Evolutionary conservation across 2,888 invertebrate species (phyloP), one percentile per base, ranked within the genome.

Genomic region (Leptopilina myrica): DNA sequence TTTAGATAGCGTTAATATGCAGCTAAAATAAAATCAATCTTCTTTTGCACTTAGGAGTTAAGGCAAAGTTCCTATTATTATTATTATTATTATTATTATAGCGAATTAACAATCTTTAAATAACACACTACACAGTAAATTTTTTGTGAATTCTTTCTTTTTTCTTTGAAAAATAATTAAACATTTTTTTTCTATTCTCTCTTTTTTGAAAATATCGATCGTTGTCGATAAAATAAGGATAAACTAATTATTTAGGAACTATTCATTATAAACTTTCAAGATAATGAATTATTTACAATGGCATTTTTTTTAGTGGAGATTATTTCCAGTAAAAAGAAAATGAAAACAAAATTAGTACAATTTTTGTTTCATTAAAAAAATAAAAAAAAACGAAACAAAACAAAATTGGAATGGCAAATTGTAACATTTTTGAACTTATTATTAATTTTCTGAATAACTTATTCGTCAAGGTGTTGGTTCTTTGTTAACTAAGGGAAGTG

Each of bases 11-110:
- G 53, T 33, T 73, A 56, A 33, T 53, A 73, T 73, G 73, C 73
- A 73, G 73, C 73, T 73, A 73, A 56, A 73, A 73, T 73, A 73
- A 73, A 56, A 73, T 79, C 67, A 82, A 80, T 79, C 79, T 79
- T 82, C 79, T 79, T 66, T 73, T 73, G 73, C 73, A 73, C 73
- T 73, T 73, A 56, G 73, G 73, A 73, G 53, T 56, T 33, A 56
- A 73, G 73, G 73, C 73, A 56, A 73, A 56, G 53, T 73, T 73
- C 73, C 53, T 73, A 73, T 73, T 0, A 20, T 20, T 20, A 56
- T 73, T 73, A 33, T 33, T n/a, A n/a, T n/a, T 73, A 73, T 73
- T 0, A 20, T 20, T 20, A 56, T 73, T 73, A 33, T 33, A 73
- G 73, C 73, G n/a, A 53, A 53, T 73, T 73, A 73, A 73, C 73